A percentile compares a stretch with the other conserved stretches of the same genome.
Conservation (phyloP, 2,113 vertebrate species). For the Grallaria varia region DNA sequence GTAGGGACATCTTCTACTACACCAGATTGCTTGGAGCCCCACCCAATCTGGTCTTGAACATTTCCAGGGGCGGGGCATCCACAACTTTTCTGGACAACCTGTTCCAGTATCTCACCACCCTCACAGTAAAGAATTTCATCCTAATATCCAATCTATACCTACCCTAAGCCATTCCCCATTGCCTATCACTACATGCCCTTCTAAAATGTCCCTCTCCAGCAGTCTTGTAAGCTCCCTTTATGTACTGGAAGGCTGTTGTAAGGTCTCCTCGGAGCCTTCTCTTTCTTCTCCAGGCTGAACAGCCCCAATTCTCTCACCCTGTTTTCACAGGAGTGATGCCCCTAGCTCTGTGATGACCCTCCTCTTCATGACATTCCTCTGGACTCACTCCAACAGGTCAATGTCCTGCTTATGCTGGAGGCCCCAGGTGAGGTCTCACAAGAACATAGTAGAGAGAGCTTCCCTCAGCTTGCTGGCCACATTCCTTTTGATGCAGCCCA, state of each 20-base stretch:
- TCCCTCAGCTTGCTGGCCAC: not conserved
- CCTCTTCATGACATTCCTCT: not conserved
- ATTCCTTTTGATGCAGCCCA: not conserved
- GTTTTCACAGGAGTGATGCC: not conserved
- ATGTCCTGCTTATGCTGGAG: not conserved
- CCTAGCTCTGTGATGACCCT: not conserved
- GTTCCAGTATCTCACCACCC: not conserved
- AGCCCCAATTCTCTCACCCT: not conserved
- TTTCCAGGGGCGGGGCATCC: not conserved
- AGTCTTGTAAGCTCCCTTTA: not conserved
- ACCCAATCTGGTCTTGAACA: not conserved
- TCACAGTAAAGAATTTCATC: not conserved
- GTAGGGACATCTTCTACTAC: not conserved
- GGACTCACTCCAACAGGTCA: not conserved
- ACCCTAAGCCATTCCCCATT: not conserved
- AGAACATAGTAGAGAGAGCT: not conserved
- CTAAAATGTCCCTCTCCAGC: not conserved
- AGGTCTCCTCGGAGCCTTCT: not conserved
- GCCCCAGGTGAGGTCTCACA: not conserved
- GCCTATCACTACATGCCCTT: not conserved
- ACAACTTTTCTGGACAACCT: not conserved
- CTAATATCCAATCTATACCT: not conserved
- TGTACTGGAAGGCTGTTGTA: not conserved
- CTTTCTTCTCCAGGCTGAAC: not conserved
- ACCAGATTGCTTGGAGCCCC: not conserved